A percentile compares a stretch with the other conserved stretches of the same genome.
Evolutionary conservation across 2,113 vertebrate genomes (phyloP).

Genomic region (Marcusenius ussheri): DNA sequence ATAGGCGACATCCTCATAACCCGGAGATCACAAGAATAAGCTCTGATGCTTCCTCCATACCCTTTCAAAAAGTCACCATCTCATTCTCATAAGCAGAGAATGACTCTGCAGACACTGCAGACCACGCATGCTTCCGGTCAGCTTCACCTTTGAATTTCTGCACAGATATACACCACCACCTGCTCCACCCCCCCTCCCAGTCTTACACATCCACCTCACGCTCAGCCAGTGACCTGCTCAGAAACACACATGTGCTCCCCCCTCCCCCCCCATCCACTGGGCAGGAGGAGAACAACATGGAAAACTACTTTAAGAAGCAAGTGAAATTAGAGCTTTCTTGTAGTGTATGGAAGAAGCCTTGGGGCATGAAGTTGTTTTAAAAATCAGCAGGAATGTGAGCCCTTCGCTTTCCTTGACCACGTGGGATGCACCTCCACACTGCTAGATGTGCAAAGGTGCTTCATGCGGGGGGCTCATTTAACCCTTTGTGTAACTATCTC

Average conservation of each 20-base stretch:
- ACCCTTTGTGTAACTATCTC: neutral
- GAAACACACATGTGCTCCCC: neutral
- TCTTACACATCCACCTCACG: neutral
- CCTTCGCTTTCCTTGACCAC: neutral
- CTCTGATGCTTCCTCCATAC: neutral
- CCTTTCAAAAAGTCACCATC: neutral
- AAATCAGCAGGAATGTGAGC: slow-evolving; percentile 5
- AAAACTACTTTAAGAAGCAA: neutral
- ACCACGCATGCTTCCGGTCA: neutral
- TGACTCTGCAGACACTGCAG: neutral
- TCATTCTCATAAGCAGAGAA: neutral
- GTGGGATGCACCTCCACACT: slow-evolving; percentile 2
- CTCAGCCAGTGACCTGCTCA: neutral
- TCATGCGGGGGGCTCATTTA: neutral
- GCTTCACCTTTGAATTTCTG: neutral
- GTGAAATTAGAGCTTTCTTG: neutral
- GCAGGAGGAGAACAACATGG: neutral
- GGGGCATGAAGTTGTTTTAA: neutral
- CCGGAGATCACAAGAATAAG: neutral
- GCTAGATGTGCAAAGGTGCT: neutral
- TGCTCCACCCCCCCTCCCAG: neutral
- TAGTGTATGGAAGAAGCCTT: neutral
- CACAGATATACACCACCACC: neutral
- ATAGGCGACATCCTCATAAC: neutral
- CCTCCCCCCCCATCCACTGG: neutral